phyloP scores from a whole-genome alignment of 64 coral and sea anemone species.

The Platygyra sinensis region DNA sequence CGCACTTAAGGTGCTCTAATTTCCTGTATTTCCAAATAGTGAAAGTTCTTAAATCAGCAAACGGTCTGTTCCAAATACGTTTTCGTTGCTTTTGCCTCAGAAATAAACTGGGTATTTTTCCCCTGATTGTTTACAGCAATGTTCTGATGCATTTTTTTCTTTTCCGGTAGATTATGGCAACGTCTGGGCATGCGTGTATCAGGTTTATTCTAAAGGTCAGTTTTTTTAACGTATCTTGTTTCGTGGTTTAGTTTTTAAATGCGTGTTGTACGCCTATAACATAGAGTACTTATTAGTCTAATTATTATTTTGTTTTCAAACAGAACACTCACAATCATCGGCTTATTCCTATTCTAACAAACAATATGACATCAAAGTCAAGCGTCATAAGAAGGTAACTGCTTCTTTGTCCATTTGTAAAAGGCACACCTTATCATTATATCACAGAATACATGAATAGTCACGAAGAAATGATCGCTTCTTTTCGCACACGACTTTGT shows the following conservation, averaged over 20 bases:
- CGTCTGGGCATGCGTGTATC: slow-evolving; percentile 87
- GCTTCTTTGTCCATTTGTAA: no score
- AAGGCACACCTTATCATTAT: no score
- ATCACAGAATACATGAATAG: no score
- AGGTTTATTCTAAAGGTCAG: slow-evolving; percentile 87
- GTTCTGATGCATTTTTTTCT: background rate
- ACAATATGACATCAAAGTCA: slow-evolving; percentile 87
- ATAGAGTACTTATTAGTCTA: background rate
- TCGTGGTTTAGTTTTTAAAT: background rate
- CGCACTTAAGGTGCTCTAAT: no score
- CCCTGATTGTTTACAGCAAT: no score
- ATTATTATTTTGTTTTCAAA: background rate
- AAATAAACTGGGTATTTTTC: background rate
- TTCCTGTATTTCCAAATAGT: no score
- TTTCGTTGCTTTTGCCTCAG: no score
- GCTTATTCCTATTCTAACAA: slow-evolving; percentile 73
- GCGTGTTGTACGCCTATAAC: background rate
- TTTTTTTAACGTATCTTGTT: background rate
- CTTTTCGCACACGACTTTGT: no score
- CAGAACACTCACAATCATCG: slow-evolving; percentile 93
- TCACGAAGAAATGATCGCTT: no score
- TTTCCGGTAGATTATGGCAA: slow-evolving; percentile 79
- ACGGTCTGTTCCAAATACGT: no score
- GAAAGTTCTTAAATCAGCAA: no score
- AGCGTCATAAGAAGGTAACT: slow-evolving; percentile 88